A percentile compares a stretch with the other conserved stretches of the same genome.
Conservation (phyloP, 1,140 invertebrate species). For the Heliothis subflexa region DNA sequence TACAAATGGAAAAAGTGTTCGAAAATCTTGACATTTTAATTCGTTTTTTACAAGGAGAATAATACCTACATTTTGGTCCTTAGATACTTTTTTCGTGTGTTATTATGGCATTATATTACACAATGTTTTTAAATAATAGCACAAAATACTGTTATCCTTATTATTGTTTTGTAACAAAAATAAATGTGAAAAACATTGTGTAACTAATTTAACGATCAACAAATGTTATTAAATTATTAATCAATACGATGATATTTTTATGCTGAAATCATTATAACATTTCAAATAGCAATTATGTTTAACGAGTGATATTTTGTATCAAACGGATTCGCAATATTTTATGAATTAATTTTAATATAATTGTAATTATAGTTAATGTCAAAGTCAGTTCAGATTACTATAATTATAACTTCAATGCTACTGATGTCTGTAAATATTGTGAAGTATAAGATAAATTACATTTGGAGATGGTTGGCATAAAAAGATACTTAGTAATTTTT, state of each 20-base stretch:
- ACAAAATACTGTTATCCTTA: background rate
- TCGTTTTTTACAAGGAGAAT: too few species aligned
- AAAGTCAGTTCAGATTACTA: background rate
- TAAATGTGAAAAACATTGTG: background rate
- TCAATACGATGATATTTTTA: background rate
- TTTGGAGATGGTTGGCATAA: background rate
- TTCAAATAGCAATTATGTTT: background rate
- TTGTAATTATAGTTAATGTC: background rate
- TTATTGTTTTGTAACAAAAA: background rate
- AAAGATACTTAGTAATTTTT: background rate
- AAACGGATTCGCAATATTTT: background rate
- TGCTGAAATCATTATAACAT: background rate
- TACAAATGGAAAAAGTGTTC: too few species aligned
- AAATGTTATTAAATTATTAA: background rate
- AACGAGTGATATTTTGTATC: too few species aligned
- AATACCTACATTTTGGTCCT: too few species aligned
- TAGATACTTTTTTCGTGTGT: background rate
- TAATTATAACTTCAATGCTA: conserved; percentile 18
- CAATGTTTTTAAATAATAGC: background rate
- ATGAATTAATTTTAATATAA: background rate
- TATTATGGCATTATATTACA: background rate
- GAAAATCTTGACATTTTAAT: too few species aligned
- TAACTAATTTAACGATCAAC: background rate
- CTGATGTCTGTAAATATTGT: conserved; percentile 15
- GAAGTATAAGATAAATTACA: too few species aligned